Evolutionary conservation across 2,888 invertebrate species (phyloP), one percentile per base, ranked within the genome.

Genomic region (Drosophila birchii): DNA sequence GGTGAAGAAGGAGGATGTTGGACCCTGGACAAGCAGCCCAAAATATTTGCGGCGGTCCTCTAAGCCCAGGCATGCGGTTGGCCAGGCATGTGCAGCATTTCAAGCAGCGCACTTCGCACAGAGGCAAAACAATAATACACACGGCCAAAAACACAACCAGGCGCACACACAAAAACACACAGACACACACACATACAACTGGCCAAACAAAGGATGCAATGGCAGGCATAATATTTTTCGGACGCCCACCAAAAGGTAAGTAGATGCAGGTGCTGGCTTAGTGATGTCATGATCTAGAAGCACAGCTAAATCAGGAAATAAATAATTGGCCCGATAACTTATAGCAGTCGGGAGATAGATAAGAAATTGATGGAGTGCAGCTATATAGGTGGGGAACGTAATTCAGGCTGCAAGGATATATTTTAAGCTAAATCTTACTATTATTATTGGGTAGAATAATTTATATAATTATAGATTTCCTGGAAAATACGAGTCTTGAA

Each of bases 21-120:
- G 45, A 43, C 49, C 18, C 34, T 73, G 36, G 61, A 64, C 80
- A 82, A 80, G 89, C 78, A 83, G 81, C 72, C 78, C 78, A 72
- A 84, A 84, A 88, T 84, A 88, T 89, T 89, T 89, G 84, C 59
- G 84, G 84, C 86, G 80, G 80, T 69, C 88, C 83, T 79, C 80
- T 76, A 78, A 89, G 88, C 86, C 81, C 86, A 88, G 88, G 80
- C 75, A 88, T 84, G 83, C 83, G 88, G 89, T 89, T 76, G 77
- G 75, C 61, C 86, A 88, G 90, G 88, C 84, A 89, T 84, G 84
- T 84, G 83, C 88, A 83, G 89, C 88, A 89, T 89, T 89, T 83
- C 78, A 85, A 87, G 89, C 89, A 71, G 81, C 82, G 73, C 47
- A 47, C 80, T 75, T 77, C 54, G 49, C 77, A 76, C 77, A 76